A percentile compares a stretch with the other conserved stretches of the same genome.
These are phyloP conservation scores for Tympanoctomys barrerae DNA, from an alignment of 2,797 vertebrate species.

Conservation along the genomic window DNA sequence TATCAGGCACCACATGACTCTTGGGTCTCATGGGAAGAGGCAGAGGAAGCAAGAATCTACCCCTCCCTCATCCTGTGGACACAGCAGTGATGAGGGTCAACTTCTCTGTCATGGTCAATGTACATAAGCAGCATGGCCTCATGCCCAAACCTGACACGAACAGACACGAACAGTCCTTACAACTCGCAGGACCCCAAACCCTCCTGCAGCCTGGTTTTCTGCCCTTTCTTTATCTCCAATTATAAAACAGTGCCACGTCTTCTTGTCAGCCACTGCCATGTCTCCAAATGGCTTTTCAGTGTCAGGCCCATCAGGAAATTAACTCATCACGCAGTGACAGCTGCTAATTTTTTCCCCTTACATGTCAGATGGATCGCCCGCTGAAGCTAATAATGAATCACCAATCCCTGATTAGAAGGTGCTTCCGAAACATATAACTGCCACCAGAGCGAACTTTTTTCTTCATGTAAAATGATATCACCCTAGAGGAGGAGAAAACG, in stretches of 20 bases:
- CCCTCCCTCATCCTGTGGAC: rapidly evolving
- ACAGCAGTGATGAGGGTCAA: not conserved
- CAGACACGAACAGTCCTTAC: slow-evolving; percentile 82
- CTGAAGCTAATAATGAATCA: slow-evolving; percentile 97
- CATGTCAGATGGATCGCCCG: slow-evolving; percentile 96
- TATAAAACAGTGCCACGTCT: slow-evolving; percentile 94
- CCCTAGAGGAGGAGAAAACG: slow-evolving; percentile 88
- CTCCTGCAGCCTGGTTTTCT: slow-evolving; percentile 79
- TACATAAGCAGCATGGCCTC: not conserved
- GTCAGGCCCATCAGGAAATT: slow-evolving; percentile 99
- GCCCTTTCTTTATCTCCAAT: slow-evolving; percentile 94
- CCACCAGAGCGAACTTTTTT: slow-evolving; percentile 90
- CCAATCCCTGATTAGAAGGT: slow-evolving; percentile 96
- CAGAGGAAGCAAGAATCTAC: rapidly evolving
- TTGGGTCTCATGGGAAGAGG: not conserved
- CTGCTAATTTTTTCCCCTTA: slow-evolving; percentile 98
- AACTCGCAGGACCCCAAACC: slow-evolving; percentile 79
- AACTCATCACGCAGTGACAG: slow-evolving; percentile 98
- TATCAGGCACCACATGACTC: slow-evolving; percentile 82
- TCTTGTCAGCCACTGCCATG: slow-evolving; percentile 93
- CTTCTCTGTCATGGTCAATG: not conserved
- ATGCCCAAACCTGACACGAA: not conserved
- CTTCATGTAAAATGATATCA: slow-evolving; percentile 91
- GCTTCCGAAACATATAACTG: slow-evolving; percentile 92
- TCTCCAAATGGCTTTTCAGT: slow-evolving; percentile 94